A percentile compares a stretch with the other conserved stretches of the same genome.
These are phyloP conservation scores for Portunus trituberculatus DNA, from an alignment of 1,140 invertebrate species.

Conservation along the genomic window DNA sequence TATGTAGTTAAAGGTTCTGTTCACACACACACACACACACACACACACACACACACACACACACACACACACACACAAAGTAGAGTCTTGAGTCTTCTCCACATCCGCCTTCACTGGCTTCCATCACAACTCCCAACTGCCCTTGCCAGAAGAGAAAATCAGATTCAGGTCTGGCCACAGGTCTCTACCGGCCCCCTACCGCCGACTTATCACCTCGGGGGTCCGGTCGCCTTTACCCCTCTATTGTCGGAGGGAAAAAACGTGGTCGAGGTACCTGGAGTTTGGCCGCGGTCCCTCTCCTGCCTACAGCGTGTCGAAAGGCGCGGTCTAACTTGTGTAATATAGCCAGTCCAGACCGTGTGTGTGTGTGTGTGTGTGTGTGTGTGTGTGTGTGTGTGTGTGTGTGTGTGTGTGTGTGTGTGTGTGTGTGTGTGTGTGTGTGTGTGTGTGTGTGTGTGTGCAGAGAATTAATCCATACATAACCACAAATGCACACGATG, in stretches of 20 bases:
- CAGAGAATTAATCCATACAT: too few relatives aligned
- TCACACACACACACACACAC: slow-evolving; percentile 1
- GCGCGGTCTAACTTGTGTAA: slow-evolving; percentile 28
- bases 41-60: slow-evolving; percentile 20
- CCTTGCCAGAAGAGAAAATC: slow-evolving; percentile 1
- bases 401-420: slow-evolving; percentile 40
- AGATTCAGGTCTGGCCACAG: not conserved
- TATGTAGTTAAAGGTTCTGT: too few relatives aligned
- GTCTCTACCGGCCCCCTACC: not conserved
- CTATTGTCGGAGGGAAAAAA: slow-evolving; percentile 44
- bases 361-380: slow-evolving; percentile 37
- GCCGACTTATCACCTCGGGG: slow-evolving; percentile 47
- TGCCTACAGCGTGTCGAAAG: slow-evolving; percentile 39
- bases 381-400: slow-evolving; percentile 50
- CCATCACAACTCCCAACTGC: not conserved
- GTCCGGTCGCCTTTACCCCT: slow-evolving; percentile 29
- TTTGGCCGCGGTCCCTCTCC: not conserved
- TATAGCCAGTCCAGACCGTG: not conserved
- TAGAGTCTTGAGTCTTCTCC: not conserved
- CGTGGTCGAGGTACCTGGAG: slow-evolving; percentile 25
- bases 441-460: too few relatives aligned
- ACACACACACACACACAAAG: not conserved
- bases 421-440: too few relatives aligned
- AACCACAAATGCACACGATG: too few relatives aligned
- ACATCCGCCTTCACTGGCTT: not conserved